Evolutionary conservation across 2,888 invertebrate species (phyloP), one percentile per base, ranked within the genome.

Genomic region (Cephalotes varians): DNA sequence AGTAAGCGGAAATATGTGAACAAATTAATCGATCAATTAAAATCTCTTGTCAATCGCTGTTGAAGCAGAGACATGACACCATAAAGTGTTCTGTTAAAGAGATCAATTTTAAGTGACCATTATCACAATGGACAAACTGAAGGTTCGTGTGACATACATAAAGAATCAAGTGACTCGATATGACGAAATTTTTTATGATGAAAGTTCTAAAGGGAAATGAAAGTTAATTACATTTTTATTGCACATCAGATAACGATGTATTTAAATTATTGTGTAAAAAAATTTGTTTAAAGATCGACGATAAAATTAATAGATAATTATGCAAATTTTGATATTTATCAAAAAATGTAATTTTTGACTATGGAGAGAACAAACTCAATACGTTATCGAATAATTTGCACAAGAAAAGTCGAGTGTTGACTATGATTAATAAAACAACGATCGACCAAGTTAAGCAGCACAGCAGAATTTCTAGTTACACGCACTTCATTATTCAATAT

Each of bases 31-130:
- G 77, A 79, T 10, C 77, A 67, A 67, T 77, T 54, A 77, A 25
- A 31, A n/a, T 47, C 34, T 34, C 7, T 47, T 40, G 54, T 28
- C 64, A 49, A 65, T 67, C 18, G 21, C 31, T 69, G 67, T 67
- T 44, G 56, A 44, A 18, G 12, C 44, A 6, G 34, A 67, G 44
- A 67, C 62, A 7, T 62, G 40, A 62, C 21, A 34, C 31, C 77
- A 21, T 69, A 44, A 54, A 67, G 77, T 79, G 56, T 56, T 31
- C 54, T 56, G 21, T 79, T 56, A 79, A 69, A 79, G 54, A 21
- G 56, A 79, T 21, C 56, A 69, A 79, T 79, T 69, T 56, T 34
- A 40, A 25, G 12, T 69, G n/a, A n/a, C 69, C 77, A 79, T 79
- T 69, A 79, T 25, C 56, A 51, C 77, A 67, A 77, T 77, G 65